These are phyloP conservation scores for Agelaius tricolor DNA, from an alignment of 2,113 vertebrate genomes.

Conservation along the genomic window DNA sequence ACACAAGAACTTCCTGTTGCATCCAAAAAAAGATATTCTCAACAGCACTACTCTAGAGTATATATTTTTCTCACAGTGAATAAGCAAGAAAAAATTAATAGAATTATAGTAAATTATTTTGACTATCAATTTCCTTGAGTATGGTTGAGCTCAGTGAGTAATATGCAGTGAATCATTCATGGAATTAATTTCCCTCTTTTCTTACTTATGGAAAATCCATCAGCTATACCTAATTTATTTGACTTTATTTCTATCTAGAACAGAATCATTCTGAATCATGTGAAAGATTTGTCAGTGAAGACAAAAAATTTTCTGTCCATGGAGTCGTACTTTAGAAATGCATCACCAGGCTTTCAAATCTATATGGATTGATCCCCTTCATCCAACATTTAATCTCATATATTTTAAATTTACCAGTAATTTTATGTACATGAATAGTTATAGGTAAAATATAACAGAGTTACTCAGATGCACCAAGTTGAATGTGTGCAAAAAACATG, in stretches of 20 bases:
- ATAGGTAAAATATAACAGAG: background rate
- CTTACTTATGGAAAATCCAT: background rate
- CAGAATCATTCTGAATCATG: background rate
- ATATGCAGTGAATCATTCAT: conserved; percentile 2
- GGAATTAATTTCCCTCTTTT: background rate
- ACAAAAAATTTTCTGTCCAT: background rate
- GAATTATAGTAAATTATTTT: conserved; percentile 19
- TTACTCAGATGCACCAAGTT: background rate
- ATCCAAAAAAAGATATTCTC: background rate
- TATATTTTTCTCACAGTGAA: background rate
- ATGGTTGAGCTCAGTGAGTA: background rate
- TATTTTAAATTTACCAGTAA: background rate
- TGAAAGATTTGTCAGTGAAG: background rate
- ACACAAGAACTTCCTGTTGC: background rate
- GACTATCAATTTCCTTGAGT: conserved; percentile 12
- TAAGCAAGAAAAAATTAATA: background rate
- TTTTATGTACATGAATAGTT: background rate
- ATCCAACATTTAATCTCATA: background rate
- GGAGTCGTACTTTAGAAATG: background rate
- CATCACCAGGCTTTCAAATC: background rate
- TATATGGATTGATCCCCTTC: background rate
- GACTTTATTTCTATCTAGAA: background rate
- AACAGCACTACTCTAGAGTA: background rate
- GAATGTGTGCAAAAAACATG: background rate
- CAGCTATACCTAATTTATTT: background rate